These are phyloP conservation scores for Silurus aristotelis DNA, from an alignment of 2,797 vertebrate species.

Conservation along the genomic window DNA sequence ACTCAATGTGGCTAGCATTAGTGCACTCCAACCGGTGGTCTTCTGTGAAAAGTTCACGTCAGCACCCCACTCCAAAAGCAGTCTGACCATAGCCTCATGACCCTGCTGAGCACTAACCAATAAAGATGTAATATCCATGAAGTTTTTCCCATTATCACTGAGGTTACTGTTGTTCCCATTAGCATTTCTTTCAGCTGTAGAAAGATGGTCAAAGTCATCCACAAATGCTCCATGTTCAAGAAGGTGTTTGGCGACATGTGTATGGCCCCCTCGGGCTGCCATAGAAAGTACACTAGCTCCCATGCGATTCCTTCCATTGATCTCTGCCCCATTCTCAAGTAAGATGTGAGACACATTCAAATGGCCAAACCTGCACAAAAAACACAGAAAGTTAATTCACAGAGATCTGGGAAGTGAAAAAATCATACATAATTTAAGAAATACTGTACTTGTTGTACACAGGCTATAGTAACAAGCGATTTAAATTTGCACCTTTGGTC, in stretches of 20 bases:
- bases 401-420: neutral
- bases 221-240: slow-evolving; percentile 87
- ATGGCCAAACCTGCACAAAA: slow-evolving; percentile 83
- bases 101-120: slow-evolving; percentile 90
- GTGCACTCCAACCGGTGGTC: slow-evolving; percentile 88
- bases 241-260: slow-evolving; percentile 85
- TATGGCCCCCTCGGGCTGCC: slow-evolving; percentile 88
- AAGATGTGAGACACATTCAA: slow-evolving; percentile 86
- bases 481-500: too few species aligned
- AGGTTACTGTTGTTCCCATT: slow-evolving; percentile 76
- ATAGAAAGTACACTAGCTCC: slow-evolving; percentile 90
- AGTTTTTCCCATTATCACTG: slow-evolving; percentile 64
- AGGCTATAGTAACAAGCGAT: too few species aligned
- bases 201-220: slow-evolving; percentile 83
- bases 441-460: neutral
- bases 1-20: slow-evolving; percentile 86
- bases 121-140: slow-evolving; percentile 85
- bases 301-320: slow-evolving; percentile 89
- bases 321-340: slow-evolving; percentile 91
- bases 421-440: neutral
- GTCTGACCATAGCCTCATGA: slow-evolving; percentile 80
- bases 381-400: neutral
- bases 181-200: slow-evolving; percentile 65
- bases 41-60: slow-evolving; percentile 83
- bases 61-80: slow-evolving; percentile 92